These are phyloP conservation scores for Poecilia latipinna DNA, from an alignment of 2,113 vertebrate species.

Conservation along the genomic window DNA sequence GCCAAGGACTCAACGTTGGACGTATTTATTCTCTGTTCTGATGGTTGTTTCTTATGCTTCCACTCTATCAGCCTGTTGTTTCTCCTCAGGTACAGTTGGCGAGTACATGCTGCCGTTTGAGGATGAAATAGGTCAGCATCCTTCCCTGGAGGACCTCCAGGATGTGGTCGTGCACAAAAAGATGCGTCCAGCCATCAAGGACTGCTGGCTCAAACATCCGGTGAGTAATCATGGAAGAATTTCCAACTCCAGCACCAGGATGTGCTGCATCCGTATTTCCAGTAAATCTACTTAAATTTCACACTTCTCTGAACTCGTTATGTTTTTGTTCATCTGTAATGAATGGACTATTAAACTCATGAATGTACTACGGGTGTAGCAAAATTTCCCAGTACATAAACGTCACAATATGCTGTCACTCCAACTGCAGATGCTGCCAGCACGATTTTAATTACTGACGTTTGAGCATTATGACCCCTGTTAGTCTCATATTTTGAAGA, in stretches of 20 bases:
- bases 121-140: slow-evolving; percentile 97
- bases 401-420: not conserved
- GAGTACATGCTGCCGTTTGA: slow-evolving; percentile 98
- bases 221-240: slow-evolving; percentile 81
- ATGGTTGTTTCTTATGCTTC: slow-evolving; percentile 9
- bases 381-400: not conserved
- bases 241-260: slow-evolving; percentile 30
- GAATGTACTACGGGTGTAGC: not conserved
- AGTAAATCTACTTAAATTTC: not conserved
- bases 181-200: slow-evolving; percentile 94
- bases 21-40: not conserved
- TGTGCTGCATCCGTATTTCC: slow-evolving; percentile 21
- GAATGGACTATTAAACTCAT: not conserved
- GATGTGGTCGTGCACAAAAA: slow-evolving; percentile 99
- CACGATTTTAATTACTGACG: too few species aligned
- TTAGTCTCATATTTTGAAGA: too few species aligned
- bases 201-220: slow-evolving; percentile 97
- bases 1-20: slow-evolving; percentile 9
- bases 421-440: too few species aligned
- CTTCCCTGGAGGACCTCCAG: slow-evolving; percentile 97
- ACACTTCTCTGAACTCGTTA: not conserved
- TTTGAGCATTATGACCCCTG: too few species aligned
- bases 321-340: not conserved
- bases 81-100: slow-evolving; percentile 84
- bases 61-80: slow-evolving; percentile 6